A percentile compares a stretch with the other conserved stretches of the same genome.
These are phyloP conservation scores for Atta texana DNA, from an alignment of 1,140 invertebrate species.

Conservation along the genomic window DNA sequence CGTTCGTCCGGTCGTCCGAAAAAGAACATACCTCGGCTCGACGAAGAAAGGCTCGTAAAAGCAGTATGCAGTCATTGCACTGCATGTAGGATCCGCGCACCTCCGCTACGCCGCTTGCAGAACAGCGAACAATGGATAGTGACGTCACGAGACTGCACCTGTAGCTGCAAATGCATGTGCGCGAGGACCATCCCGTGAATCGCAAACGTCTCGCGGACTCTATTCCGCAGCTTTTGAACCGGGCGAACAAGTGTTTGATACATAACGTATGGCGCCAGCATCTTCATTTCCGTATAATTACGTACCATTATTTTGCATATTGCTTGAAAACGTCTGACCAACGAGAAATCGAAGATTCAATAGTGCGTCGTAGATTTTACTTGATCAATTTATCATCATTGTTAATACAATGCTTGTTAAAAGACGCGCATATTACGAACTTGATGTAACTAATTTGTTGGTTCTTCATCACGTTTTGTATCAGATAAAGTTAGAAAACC, in stretches of 20 bases:
- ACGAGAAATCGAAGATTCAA: not conserved
- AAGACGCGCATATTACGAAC: not conserved
- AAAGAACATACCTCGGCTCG: conserved; percentile 47
- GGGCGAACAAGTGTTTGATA: conserved; percentile 34
- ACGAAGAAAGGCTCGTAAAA: conserved; percentile 74
- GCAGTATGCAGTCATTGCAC: conserved; percentile 56
- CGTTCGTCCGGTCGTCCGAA: conserved; percentile 45
- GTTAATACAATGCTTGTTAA: not conserved
- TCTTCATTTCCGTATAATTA: conserved; percentile 23
- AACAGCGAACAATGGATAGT: conserved; percentile 64
- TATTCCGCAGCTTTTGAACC: conserved; percentile 21
- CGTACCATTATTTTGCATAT: conserved; percentile 35
- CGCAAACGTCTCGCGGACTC: conserved; percentile 9
- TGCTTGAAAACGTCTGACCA: not conserved
- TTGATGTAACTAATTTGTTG: not conserved
- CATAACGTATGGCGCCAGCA: not conserved
- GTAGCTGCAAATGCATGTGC: conserved; percentile 47
- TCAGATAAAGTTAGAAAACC: not conserved
- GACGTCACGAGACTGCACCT: conserved; percentile 72
- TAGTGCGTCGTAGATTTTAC: not conserved
- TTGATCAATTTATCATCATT: conserved; percentile 4
- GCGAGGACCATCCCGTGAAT: conserved; percentile 10
- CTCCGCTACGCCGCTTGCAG: conserved; percentile 30
- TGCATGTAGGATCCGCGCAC: conserved; percentile 34
- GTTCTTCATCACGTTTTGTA: not conserved